A percentile compares a stretch with the other conserved stretches of the same genome.
These are phyloP conservation scores for Vidua macroura DNA, from an alignment of 2,113 vertebrate species.

Conservation along the genomic window DNA sequence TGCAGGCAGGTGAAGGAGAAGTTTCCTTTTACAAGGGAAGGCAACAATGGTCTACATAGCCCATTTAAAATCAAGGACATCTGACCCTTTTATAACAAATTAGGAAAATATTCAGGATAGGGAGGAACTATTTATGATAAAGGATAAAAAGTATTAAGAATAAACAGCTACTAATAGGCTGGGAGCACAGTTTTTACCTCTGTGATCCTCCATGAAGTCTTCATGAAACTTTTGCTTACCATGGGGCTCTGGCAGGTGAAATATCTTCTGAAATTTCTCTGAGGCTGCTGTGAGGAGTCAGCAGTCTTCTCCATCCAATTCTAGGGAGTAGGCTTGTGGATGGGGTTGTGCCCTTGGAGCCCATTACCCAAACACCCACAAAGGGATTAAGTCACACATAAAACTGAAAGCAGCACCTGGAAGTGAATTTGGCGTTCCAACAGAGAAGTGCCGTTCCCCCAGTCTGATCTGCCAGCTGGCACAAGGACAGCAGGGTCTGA, in stretches of 20 bases:
- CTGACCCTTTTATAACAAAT: neutral
- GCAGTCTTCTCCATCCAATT: neutral
- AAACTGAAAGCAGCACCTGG: neutral
- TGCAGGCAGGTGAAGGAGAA: neutral
- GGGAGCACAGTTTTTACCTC: neutral
- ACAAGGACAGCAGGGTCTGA: neutral
- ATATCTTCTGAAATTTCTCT: neutral
- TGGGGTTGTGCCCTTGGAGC: neutral
- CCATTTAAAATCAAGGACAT: neutral
- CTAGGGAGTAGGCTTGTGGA: neutral
- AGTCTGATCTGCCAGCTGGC: neutral
- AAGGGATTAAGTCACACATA: neutral
- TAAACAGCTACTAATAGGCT: neutral
- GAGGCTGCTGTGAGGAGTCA: neutral
- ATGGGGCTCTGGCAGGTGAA: neutral
- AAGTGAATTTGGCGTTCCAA: neutral
- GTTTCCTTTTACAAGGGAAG: neutral
- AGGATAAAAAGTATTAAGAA: neutral
- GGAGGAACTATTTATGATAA: neutral
- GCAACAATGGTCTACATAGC: fast-evolving
- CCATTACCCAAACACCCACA: neutral
- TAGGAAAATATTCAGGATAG: neutral
- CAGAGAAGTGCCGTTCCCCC: fast-evolving
- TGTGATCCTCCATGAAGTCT: neutral
- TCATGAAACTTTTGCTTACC: neutral